Evolutionary conservation across 2,113 vertebrate genomes (phyloP).

Genomic region (Neolamprologus kungweensis): DNA sequence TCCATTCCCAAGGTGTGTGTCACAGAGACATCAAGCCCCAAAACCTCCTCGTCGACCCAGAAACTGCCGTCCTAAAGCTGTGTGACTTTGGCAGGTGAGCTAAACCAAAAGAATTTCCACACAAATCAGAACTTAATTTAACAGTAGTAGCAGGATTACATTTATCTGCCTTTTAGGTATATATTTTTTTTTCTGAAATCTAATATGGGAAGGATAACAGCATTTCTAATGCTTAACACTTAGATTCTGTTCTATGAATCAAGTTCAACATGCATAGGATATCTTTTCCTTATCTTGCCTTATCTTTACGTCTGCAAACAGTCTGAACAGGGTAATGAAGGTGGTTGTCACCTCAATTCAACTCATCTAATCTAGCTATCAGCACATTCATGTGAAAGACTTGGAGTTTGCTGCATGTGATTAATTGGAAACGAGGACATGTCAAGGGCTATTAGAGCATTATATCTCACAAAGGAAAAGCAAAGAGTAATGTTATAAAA

Average conservation of each 20-base stretch:
- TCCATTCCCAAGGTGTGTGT: slow-evolving; percentile 92
- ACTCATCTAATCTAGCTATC: neutral
- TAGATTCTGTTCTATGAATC: neutral
- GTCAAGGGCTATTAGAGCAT: neutral
- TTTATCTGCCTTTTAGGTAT: neutral
- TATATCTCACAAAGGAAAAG: neutral
- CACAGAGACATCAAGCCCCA: slow-evolving; percentile 93
- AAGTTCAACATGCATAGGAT: neutral
- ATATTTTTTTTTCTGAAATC: neutral
- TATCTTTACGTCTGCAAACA: neutral
- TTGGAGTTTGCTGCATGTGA: neutral
- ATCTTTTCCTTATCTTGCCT: neutral
- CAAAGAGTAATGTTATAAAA: neutral
- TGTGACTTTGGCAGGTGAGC: slow-evolving; percentile 89
- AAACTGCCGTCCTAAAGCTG: slow-evolving; percentile 88
- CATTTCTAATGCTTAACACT: neutral
- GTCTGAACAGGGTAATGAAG: neutral
- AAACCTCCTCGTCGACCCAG: slow-evolving; percentile 87
- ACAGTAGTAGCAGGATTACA: fast-evolving
- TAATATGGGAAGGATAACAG: neutral
- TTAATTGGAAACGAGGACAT: fast-evolving
- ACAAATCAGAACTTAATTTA: neutral
- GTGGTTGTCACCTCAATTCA: neutral
- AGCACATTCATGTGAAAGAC: neutral
- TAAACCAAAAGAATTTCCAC: no score